phyloP scores from a whole-genome alignment of 2,888 invertebrate species.

The Carterocephalus palaemon region DNA sequence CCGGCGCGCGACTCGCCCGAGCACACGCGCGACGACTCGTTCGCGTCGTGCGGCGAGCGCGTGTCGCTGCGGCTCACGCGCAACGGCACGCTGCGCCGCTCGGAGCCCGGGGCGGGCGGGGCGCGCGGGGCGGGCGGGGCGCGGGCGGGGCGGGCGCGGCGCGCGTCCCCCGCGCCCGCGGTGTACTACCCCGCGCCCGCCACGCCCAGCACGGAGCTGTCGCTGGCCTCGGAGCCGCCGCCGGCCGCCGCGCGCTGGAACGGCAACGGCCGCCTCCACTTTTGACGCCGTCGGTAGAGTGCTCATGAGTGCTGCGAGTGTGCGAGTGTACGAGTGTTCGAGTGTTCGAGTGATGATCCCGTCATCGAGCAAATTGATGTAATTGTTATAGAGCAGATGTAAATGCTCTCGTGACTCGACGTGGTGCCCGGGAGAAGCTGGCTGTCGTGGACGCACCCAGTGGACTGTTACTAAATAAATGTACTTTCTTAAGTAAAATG shows the following conservation, averaged over 20 bases:
- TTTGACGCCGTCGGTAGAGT: slow-evolving; percentile 36
- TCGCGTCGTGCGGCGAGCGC: slow-evolving; percentile 88
- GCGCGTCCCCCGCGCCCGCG: slow-evolving; percentile 44
- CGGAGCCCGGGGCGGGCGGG: slow-evolving; percentile 41
- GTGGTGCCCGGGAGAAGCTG: too few relatives aligned
- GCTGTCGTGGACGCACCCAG: too few relatives aligned
- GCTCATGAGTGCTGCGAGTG: slow-evolving; percentile 18
- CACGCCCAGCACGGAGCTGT: slow-evolving; percentile 29
- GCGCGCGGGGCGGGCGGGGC: slow-evolving; percentile 34
- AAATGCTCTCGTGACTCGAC: slow-evolving; percentile 1
- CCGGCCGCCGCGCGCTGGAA: slow-evolving; percentile 46
- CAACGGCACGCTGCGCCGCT: slow-evolving; percentile 62
- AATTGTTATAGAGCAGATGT: neutral
- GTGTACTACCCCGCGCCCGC: slow-evolving; percentile 60
- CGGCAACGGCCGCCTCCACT: slow-evolving; percentile 47
- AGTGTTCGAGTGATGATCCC: slow-evolving; percentile 2
- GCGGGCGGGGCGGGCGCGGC: slow-evolving; percentile 31
- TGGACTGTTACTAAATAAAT: slow-evolving; percentile 1
- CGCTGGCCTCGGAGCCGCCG: slow-evolving; percentile 35
- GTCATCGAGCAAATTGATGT: neutral
- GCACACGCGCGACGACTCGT: slow-evolving; percentile 88
- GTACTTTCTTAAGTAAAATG: neutral
- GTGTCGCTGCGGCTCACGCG: slow-evolving; percentile 81
- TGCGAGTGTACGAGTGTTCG: slow-evolving; percentile 11
- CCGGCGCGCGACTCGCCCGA: slow-evolving; percentile 80